These are phyloP conservation scores for Pyralis farinalis DNA, from an alignment of 2,888 invertebrate species.

Conservation along the genomic window DNA sequence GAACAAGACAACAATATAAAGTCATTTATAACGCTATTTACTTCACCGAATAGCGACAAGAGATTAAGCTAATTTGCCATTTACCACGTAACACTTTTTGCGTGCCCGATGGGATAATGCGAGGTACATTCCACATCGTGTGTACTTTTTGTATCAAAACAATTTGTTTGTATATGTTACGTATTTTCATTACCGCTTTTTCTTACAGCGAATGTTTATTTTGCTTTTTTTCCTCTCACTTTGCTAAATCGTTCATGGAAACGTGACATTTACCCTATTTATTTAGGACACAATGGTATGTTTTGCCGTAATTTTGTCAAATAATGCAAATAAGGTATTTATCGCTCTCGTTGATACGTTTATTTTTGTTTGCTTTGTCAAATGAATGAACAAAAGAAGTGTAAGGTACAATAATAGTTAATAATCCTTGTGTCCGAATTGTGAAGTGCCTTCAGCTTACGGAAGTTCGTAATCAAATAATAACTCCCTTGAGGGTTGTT, in stretches of 20 bases:
- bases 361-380: no score
- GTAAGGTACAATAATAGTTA: no score
- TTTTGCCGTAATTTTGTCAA: not conserved
- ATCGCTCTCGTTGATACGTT: no score
- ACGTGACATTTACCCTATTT: slow-evolving; percentile 5
- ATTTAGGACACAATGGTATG: slow-evolving; percentile 9
- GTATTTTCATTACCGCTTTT: slow-evolving; percentile 1
- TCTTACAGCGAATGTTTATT: slow-evolving; percentile 1
- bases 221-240: not conserved
- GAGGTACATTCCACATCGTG: not conserved
- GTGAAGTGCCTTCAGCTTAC: no score
- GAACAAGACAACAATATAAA: not conserved
- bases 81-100: slow-evolving; percentile 15
- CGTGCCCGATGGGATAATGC: not conserved
- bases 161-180: slow-evolving; percentile 3
- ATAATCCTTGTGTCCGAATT: no score
- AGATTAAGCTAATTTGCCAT: slow-evolving; percentile 17
- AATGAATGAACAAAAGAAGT: no score
- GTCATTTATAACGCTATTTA: not conserved
- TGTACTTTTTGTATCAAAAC: slow-evolving; percentile 1
- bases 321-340: no score
- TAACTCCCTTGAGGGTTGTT: no score
- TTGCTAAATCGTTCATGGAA: not conserved
- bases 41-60: not conserved
- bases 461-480: no score